Evolutionary conservation across 2,888 invertebrate genomes (phyloP).

Genomic region (Melieria omissa): DNA sequence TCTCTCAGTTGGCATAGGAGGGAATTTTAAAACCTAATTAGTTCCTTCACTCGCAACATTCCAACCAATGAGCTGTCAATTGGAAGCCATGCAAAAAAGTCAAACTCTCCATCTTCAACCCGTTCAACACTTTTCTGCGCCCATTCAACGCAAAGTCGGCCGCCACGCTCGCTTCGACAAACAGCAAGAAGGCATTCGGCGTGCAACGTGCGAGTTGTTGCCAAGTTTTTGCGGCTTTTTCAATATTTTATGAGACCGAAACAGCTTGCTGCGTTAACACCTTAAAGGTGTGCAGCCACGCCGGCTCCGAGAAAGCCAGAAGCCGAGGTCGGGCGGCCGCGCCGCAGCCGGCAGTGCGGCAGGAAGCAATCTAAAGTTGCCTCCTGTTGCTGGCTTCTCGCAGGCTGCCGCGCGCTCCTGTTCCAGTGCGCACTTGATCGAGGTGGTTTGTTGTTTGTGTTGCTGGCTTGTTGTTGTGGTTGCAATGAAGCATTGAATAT

Average conservation of each 20-base stretch:
- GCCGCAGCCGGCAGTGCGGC: constrained; percentile 23
- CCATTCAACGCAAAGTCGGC: too few species aligned
- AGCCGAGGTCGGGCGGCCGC: constrained; percentile 17
- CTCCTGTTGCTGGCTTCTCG: constrained; percentile 27
- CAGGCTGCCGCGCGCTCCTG: constrained; percentile 8
- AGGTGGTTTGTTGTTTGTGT: constrained; percentile 29
- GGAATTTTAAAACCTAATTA: too few species aligned
- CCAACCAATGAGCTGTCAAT: too few species aligned
- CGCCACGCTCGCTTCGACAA: too few species aligned
- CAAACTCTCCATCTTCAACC: too few species aligned
- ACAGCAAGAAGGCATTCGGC: too few species aligned
- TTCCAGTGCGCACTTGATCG: not conserved
- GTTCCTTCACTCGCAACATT: too few species aligned
- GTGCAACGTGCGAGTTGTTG: constrained; percentile 1
- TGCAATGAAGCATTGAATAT: constrained; percentile 45
- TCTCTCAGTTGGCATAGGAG: too few species aligned
- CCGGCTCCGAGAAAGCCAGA: not conserved
- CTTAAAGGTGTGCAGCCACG: constrained; percentile 50
- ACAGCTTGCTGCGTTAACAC: constrained; percentile 56
- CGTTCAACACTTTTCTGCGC: too few species aligned
- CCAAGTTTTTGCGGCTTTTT: constrained; percentile 60
- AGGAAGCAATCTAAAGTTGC: constrained; percentile 33
- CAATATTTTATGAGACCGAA: constrained; percentile 63
- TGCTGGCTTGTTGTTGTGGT: constrained; percentile 38
- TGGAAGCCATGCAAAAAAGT: too few species aligned